Evolutionary conservation across 2,113 vertebrate genomes (phyloP), one percentile per base, ranked within the genome.

Genomic region (Sander vitreus): DNA sequence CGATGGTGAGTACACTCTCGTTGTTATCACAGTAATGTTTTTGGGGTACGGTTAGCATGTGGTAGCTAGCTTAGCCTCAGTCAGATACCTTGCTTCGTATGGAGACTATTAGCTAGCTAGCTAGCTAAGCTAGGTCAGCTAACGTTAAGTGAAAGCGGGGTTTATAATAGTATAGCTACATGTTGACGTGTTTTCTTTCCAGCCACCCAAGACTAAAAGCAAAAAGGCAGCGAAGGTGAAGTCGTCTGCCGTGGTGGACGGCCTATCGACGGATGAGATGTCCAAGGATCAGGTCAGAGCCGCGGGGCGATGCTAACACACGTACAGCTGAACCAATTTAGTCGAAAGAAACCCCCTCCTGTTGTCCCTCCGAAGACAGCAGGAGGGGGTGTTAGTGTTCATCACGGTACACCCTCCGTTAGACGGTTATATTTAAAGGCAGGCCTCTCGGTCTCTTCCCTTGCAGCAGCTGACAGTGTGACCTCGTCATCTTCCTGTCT

Each of bases 201-300:
- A 93, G 91, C 55, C 88, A 0, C 83, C 88, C 0, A 89, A 89
- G 73, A 74, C 3, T 8, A 86, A 77, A 64, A 72, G n/a, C 14
- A 85, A 85, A 72, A 89, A 90, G 62, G 3, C 9, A 3, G 62
- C 1, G 62, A 89, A 82, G 39, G 58, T 1, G 59, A 87, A 83
- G 71, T 1, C 65, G 0, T 55, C 86, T 0, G 18, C 76, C 0
- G 88, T 23, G 76, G 82, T 88, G 81, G 89, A 89, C 70, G 66
- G 62, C 2, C 39, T 87, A 1, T 86, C 89, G 1, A 83, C 84
- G 2, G 83, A 89, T 21, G 92, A 93, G 11, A 91, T 91, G 92
- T 69, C 81, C 70, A 91, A 88, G 21, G 87, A 93, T 1, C 88
- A 92, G 92, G 91, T 93, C 13, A 57, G 84, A 71, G 30, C 51